Percentiles rank a stretch among this genome's conserved stretches.
These are phyloP conservation scores for Zingel zingel DNA, from an alignment of 2,113 vertebrate genomes.

Conservation along the genomic window DNA sequence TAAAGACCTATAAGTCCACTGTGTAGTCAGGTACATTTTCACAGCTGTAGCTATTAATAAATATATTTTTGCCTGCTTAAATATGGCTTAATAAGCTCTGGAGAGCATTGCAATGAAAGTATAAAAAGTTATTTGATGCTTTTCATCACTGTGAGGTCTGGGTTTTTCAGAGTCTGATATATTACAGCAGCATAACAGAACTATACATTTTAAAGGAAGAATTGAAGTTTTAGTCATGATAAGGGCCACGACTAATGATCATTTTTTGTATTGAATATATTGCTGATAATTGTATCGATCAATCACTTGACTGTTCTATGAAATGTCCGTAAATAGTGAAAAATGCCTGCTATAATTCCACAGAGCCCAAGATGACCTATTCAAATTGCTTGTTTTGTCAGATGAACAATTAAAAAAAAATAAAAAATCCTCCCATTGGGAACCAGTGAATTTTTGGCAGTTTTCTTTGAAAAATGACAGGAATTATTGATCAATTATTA, in stretches of 20 bases:
- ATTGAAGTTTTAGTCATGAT: background rate
- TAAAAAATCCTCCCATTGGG: background rate
- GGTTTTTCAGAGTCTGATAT: background rate
- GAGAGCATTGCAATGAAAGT: constrained; percentile 9
- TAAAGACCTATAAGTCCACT: background rate
- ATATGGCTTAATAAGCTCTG: constrained; percentile 15
- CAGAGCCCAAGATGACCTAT: background rate
- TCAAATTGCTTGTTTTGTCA: background rate
- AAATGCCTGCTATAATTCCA: constrained; percentile 3
- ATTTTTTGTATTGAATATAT: background rate
- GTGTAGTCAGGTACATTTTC: background rate
- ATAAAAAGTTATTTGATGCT: background rate
- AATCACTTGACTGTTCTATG: background rate
- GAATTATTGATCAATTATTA: background rate
- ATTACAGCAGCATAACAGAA: background rate
- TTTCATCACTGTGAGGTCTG: constrained; percentile 5
- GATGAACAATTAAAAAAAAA: background rate
- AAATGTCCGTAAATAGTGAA: constrained; percentile 27
- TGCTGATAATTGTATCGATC: constrained; percentile 13
- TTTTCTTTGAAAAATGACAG: background rate
- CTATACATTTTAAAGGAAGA: background rate
- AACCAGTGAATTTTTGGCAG: background rate
- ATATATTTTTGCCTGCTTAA: background rate
- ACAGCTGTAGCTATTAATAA: constrained; percentile 25
- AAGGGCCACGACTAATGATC: background rate